Evolutionary conservation across 2,113 vertebrate species (phyloP).

Genomic region (Spilogale gracilis): DNA sequence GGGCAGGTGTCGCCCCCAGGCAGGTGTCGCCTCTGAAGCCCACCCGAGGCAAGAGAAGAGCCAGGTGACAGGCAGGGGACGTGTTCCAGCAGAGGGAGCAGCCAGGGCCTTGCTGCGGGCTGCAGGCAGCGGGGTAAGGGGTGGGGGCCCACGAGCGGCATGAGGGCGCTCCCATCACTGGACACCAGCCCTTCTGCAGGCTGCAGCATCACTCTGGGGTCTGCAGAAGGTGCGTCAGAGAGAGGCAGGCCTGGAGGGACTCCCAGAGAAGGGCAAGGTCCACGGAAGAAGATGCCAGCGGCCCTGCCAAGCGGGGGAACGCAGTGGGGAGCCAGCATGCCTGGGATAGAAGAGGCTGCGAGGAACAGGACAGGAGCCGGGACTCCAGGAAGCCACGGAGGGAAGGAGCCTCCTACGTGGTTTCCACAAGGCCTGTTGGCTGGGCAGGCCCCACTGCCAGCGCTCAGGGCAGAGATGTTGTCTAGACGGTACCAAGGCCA

Average conservation of each 20-base stretch:
- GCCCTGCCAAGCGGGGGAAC: neutral
- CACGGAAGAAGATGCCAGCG: fast-evolving
- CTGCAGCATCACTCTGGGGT: fast-evolving
- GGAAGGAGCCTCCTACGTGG: fast-evolving
- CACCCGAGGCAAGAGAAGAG: too few relatives aligned
- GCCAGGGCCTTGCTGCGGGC: neutral
- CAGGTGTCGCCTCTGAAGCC: too few relatives aligned
- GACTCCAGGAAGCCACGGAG: neutral
- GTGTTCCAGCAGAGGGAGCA: too few relatives aligned
- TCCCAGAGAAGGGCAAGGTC: fast-evolving
- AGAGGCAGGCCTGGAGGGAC: fast-evolving
- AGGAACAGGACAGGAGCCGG: neutral
- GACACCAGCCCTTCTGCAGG: fast-evolving
- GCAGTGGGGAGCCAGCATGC: neutral
- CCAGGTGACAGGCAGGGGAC: fast-evolving
- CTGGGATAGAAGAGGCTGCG: fast-evolving
- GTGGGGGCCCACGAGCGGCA: fast-evolving
- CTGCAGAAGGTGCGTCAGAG: neutral
- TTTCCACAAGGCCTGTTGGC: fast-evolving
- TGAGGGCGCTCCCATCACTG: fast-evolving
- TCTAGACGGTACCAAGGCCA: neutral
- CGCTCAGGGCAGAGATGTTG: neutral
- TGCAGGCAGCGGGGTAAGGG: neutral
- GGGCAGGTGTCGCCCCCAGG: neutral
- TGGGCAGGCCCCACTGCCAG: neutral